phyloP scores from a whole-genome alignment of 1,140 invertebrate species.

The Paramacrobiotus metropolitanus region DNA sequence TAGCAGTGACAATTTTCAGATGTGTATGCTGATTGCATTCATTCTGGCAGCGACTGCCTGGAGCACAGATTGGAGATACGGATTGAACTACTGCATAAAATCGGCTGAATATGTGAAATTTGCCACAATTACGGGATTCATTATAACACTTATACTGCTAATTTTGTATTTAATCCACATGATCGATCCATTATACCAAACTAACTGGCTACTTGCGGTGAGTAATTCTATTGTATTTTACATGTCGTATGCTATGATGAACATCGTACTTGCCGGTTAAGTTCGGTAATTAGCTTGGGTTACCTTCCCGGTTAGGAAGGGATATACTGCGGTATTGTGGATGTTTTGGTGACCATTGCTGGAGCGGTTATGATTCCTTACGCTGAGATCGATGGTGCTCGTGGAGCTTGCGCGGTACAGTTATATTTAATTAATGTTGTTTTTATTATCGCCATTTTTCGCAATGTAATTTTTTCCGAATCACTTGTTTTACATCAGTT shows the following conservation, averaged over 20 bases:
- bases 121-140: no score
- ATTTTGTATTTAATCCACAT: constrained; percentile 60
- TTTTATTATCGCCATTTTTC: no score
- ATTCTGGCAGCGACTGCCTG: constrained; percentile 45
- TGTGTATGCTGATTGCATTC: constrained; percentile 49
- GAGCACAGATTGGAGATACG: no score
- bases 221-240: no score
- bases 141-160: constrained; percentile 52
- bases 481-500: no score
- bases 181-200: constrained; percentile 52
- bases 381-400: background rate
- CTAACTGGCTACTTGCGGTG: constrained; percentile 65
- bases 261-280: no score
- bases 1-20: constrained; percentile 31
- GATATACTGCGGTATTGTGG: constrained; percentile 43
- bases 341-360: constrained; percentile 18
- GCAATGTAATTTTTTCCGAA: no score
- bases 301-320: constrained; percentile 32
- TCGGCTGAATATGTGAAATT: constrained; percentile 40
- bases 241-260: no score
- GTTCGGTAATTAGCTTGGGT: no score
- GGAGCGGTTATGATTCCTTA: background rate
- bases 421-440: no score
- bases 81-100: constrained; percentile 19
- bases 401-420: background rate